Base-by-base conservation (phyloP, 2,888 invertebrate genomes). In the Synergus umbraculus region DNA sequence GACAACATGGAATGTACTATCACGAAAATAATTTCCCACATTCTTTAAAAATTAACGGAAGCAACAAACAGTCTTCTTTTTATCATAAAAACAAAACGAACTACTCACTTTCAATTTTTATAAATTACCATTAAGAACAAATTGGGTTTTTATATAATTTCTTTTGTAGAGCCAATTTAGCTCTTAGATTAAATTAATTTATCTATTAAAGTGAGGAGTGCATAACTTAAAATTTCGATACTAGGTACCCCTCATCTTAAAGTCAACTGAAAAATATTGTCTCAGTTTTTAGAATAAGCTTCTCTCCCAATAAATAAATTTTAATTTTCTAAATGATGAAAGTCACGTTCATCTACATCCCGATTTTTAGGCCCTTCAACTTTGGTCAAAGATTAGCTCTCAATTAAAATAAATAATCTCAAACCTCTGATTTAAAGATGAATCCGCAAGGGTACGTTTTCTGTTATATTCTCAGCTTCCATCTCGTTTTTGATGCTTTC, bases 401-500 rank as follows among this genome's bases (percentile, higher is more conserved):
- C 5, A 15, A 65, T 41, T 10, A 65, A 41, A 7, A 44, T 44
- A 44, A 44, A n/a, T 37, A 64, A 46, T 65, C 43, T 64, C 67
- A 76, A 82, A 83, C 66, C 77, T 15, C 46, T 12, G 63, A 78
- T 76, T 87, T 87, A 92, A 85, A 91, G 87, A 78, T 89, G 91
- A 84, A 92, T 90, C 79, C 90, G 89, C 77, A 92, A 80, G 5
- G 90, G 89, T 81, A 90, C 87, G 80, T 90, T 92, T 78, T 90
- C 90, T 2, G 89, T 87, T 60, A 90, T 91, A 76, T 90, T 90
- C 65, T 90, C 91, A 77, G 88, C 88, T 79, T 92, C 92, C 81
- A 93, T 86, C 79, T 93, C 93, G 73, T 89, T 89, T 77, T 92
- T 92, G 84, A 96, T 96, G 87, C 94, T 95, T 89, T 96, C 96